These are phyloP conservation scores for Meloidogyne floridensis DNA, from an alignment of 1,140 invertebrate species.

Conservation along the genomic window DNA sequence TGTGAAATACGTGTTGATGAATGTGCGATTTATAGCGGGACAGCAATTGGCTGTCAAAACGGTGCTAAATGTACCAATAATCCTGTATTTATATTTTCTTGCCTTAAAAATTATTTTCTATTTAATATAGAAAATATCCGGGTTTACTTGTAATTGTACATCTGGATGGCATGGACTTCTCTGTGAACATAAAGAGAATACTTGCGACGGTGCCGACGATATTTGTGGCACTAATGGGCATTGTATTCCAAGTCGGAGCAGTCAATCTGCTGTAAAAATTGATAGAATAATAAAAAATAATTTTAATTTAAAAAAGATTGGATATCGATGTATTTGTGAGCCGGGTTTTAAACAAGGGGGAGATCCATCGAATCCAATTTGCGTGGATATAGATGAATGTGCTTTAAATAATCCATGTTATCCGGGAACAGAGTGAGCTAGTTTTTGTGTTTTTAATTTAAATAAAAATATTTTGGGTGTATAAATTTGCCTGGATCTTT, in stretches of 20 bases:
- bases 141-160: slow-evolving; percentile 54
- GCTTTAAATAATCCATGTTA: slow-evolving; percentile 53
- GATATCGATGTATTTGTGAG: slow-evolving; percentile 62
- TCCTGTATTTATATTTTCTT: not conserved
- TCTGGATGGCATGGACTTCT: slow-evolving; percentile 56
- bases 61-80: slow-evolving; percentile 67
- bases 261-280: slow-evolving; percentile 10
- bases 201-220: slow-evolving; percentile 45
- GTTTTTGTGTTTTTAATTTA: not conserved
- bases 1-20: slow-evolving; percentile 60
- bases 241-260: slow-evolving; percentile 40
- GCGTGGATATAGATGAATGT: slow-evolving; percentile 62
- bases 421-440: slow-evolving; percentile 43
- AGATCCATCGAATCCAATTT: slow-evolving; percentile 58
- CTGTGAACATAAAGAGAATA: slow-evolving; percentile 46
- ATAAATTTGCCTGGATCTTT: slow-evolving; percentile 61
- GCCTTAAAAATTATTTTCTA: not conserved
- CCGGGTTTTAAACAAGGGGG: slow-evolving; percentile 48
- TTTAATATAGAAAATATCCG: slow-evolving; percentile 17
- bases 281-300: not conserved
- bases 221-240: slow-evolving; percentile 63
- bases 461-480: slow-evolving; percentile 31
- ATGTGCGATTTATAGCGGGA: slow-evolving; percentile 63
- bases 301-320: slow-evolving; percentile 29
- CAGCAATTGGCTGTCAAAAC: slow-evolving; percentile 67